These are phyloP conservation scores for Eretmocerus hayati DNA, from an alignment of 2,888 invertebrate species.

Conservation along the genomic window DNA sequence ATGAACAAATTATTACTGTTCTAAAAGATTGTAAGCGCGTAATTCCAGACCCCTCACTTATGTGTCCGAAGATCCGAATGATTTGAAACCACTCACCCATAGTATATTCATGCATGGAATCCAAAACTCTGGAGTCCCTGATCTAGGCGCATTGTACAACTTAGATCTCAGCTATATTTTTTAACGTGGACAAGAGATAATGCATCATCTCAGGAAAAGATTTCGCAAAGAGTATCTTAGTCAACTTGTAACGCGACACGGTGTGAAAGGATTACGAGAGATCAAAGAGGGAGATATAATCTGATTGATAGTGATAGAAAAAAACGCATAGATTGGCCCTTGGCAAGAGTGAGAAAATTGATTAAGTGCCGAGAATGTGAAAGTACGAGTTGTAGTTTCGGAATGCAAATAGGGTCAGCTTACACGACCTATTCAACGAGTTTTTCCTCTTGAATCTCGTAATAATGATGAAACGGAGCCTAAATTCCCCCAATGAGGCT, in stretches of 20 bases:
- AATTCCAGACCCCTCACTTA: too few relatives aligned
- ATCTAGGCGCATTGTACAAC: too few relatives aligned
- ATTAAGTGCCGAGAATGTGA: neutral
- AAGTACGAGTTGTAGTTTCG: neutral
- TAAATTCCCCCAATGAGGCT: too few relatives aligned
- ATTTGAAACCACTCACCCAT: too few relatives aligned
- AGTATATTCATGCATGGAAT: too few relatives aligned
- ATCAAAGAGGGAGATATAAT: neutral
- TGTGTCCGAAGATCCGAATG: too few relatives aligned
- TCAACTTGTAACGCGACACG: neutral
- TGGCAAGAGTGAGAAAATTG: neutral
- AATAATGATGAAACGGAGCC: too few relatives aligned
- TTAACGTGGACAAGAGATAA: neutral
- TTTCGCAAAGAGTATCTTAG: conserved; percentile 1
- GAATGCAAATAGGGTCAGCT: neutral
- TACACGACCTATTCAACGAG: neutral
- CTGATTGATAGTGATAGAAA: neutral
- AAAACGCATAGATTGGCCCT: neutral
- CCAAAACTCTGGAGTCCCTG: too few relatives aligned
- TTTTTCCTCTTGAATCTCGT: neutral
- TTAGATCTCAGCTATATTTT: neutral
- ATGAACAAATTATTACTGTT: too few relatives aligned
- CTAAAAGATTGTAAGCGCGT: too few relatives aligned
- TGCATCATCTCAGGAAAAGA: neutral
- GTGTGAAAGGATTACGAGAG: neutral